Evolutionary conservation across 1,140 invertebrate species (phyloP), one percentile per base, ranked within the genome.

Genomic region (Augochlora pura): DNA sequence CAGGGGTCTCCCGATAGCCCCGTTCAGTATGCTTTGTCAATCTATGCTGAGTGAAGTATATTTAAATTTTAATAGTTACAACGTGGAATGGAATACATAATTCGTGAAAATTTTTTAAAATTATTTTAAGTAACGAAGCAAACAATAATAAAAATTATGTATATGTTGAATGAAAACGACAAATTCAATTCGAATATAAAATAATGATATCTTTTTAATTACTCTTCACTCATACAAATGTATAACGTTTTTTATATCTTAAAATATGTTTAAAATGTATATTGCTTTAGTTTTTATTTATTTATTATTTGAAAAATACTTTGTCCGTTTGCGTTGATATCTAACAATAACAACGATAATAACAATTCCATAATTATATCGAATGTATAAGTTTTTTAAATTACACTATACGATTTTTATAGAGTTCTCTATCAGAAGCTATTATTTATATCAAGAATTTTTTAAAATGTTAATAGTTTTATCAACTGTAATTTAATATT

Each of bases 11-110:
- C 42, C 25, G 16, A 42, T 59, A 25, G 9, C 38, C 38, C 9
- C 25, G 64, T 74, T 65, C 49, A 8, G 52, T 65, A 63, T 42
- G n/a, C 49, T 63, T 64, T 74, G 39, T 74, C n/a, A 66, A 59
- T 60, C 25, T 60, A 52, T n/a, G 16, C 49, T 42, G 23, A 12
- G 6, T 57, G 4, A 57, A 57, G 21, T 57, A 46, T 10, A 57
- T 57, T 57, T 57, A 1, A 57, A n/a, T 21, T 57, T 57, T 16
- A 52, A 16, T 14, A 52, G 16, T 14, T 52, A 52, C 49, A 57
- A 57, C 7, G 52, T 68, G 14, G n/a, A 12, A 9, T 16, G 46
- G 10, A 27, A 66, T 42, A 46, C 18, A 0, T 65, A 65, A 42
- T 38, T 32, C 21, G 18, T 32, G 21, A 7, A 63, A 63, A 16